These are phyloP conservation scores for Spatula clypeata DNA, from an alignment of 2,797 vertebrate genomes.

Conservation along the genomic window DNA sequence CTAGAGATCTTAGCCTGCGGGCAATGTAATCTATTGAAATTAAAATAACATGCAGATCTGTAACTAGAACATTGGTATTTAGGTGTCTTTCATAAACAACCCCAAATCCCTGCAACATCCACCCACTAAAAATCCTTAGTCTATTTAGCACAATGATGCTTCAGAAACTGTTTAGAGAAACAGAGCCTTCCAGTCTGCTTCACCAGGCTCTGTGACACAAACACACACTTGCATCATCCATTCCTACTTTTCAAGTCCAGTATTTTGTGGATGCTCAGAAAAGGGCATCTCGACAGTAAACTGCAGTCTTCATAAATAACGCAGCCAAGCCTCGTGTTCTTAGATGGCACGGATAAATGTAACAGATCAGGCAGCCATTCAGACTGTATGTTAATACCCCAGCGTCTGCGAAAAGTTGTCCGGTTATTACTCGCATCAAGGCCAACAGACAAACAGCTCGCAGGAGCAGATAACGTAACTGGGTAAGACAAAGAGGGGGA, in stretches of 20 bases:
- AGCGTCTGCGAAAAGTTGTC: slow-evolving; percentile 62
- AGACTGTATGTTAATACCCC: background rate
- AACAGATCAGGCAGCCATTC: background rate
- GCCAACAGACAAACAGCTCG: background rate
- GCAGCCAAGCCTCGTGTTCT: background rate
- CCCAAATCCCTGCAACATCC: background rate
- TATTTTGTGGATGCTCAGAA: background rate
- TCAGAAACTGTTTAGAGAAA: background rate
- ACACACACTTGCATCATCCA: background rate
- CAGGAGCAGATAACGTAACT: background rate
- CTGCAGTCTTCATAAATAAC: slow-evolving; percentile 10
- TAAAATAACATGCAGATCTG: background rate
- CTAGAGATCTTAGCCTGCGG: background rate
- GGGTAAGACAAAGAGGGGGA: background rate
- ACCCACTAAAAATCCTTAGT: background rate
- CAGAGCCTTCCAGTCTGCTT: background rate
- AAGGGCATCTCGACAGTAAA: background rate
- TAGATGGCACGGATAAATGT: background rate
- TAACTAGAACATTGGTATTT: background rate
- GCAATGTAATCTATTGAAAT: background rate
- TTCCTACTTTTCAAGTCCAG: background rate
- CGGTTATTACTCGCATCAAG: background rate
- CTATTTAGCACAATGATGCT: background rate
- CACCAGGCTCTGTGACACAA: background rate
- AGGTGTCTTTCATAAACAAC: background rate